phyloP scores from a whole-genome alignment of 2,113 vertebrate genomes.

The Eulemur macaco region DNA sequence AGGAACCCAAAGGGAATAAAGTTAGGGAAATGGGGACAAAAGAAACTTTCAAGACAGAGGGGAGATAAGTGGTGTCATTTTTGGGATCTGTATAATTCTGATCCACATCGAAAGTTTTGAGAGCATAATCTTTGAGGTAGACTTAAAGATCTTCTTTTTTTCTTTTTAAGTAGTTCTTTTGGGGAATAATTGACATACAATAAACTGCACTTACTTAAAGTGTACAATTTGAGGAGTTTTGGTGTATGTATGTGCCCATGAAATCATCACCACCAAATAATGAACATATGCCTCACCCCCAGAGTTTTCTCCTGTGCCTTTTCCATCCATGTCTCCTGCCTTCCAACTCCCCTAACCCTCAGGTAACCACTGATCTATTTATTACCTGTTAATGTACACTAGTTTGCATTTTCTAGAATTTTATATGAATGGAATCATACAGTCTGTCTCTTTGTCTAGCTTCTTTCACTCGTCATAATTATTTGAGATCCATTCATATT shows the following conservation, averaged over 20 bases:
- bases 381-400: background rate
- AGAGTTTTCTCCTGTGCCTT: background rate
- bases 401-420: background rate
- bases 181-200: background rate
- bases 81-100: background rate
- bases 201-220: background rate
- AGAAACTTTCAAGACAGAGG: background rate
- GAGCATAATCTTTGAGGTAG: background rate
- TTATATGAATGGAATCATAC: background rate
- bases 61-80: background rate
- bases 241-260: too few relatives aligned
- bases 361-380: background rate
- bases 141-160: background rate
- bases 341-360: too few relatives aligned
- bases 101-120: background rate
- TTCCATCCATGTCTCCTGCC: too few relatives aligned
- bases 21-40: background rate
- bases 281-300: background rate
- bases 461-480: background rate
- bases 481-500: background rate
- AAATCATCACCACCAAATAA: background rate
- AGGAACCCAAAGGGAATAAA: background rate
- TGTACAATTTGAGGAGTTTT: background rate
- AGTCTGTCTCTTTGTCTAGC: background rate
- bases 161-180: background rate